These are phyloP conservation scores for Hirundo rustica DNA, from an alignment of 2,797 vertebrate genomes.

Conservation along the genomic window DNA sequence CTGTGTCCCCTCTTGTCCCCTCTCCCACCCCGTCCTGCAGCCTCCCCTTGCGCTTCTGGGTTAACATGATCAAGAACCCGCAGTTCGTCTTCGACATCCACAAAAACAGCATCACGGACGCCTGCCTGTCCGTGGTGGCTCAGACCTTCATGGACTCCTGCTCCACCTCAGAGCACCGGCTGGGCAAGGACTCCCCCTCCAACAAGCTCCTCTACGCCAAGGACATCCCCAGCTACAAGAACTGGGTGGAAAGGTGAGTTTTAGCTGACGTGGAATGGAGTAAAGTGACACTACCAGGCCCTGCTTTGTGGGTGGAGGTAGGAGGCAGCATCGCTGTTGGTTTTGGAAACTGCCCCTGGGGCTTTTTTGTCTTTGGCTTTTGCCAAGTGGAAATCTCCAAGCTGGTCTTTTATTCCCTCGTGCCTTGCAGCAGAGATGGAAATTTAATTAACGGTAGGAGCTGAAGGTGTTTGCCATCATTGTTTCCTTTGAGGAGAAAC, in stretches of 20 bases:
- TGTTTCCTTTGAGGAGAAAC: not conserved
- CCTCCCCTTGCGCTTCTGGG: slow-evolving; percentile 81
- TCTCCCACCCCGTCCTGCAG: slow-evolving; percentile 54
- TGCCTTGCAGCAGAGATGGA: not conserved
- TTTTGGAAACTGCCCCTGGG: not conserved
- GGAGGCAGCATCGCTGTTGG: not conserved
- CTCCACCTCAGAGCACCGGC: slow-evolving; percentile 95
- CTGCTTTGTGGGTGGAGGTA: not conserved
- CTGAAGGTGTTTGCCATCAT: not conserved
- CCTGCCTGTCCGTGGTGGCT: slow-evolving; percentile 94
- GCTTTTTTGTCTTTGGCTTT: not conserved
- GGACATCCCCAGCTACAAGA: slow-evolving; percentile 99
- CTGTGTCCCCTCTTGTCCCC: not conserved
- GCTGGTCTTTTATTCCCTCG: not conserved
- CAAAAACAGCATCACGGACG: slow-evolving; percentile 96
- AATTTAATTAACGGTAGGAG: slow-evolving; percentile 11
- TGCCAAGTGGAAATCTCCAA: not conserved
- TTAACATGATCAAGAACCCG: slow-evolving; percentile 85
- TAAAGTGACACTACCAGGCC: not conserved
- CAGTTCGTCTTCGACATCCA: slow-evolving; percentile 91
- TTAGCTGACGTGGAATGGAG: not conserved
- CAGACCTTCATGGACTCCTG: slow-evolving; percentile 99
- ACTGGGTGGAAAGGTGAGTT: slow-evolving; percentile 93
- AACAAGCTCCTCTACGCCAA: slow-evolving; percentile 98
- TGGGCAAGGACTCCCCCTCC: slow-evolving; percentile 97